Evolutionary conservation across 2,113 vertebrate genomes (phyloP).

Genomic region (Grus americana): DNA sequence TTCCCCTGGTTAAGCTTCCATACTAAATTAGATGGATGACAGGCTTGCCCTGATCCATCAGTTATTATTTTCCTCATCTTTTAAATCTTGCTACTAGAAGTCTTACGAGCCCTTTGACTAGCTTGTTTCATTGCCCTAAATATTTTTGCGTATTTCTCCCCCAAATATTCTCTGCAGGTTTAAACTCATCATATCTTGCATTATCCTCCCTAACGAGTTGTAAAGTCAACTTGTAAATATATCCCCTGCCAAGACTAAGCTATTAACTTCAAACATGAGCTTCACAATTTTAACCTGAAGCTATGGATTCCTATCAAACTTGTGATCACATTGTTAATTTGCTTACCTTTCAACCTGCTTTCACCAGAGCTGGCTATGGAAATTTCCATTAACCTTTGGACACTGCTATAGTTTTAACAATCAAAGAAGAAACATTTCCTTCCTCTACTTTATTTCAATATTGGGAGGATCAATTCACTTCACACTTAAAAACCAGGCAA

Average conservation of each 20-base stretch:
- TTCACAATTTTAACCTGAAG: neutral
- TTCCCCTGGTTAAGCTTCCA: neutral
- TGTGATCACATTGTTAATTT: neutral
- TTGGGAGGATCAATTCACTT: neutral
- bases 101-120: neutral
- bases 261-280: neutral
- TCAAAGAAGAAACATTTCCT: neutral
- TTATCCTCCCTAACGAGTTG: neutral
- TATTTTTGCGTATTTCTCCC: neutral
- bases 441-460: neutral
- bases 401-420: neutral
- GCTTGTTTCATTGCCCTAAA: neutral
- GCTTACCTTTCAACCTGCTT: neutral
- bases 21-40: neutral
- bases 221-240: neutral
- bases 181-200: neutral
- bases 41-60: neutral
- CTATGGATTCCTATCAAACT: slow-evolving; percentile 6
- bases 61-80: neutral
- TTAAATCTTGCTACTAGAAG: neutral
- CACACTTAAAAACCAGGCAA: neutral
- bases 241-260: neutral
- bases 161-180: neutral
- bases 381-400: slow-evolving; percentile 5
- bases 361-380: neutral